These are phyloP conservation scores for Alentia gelatinosa DNA, from an alignment of 2,888 invertebrate genomes.

Conservation along the genomic window DNA sequence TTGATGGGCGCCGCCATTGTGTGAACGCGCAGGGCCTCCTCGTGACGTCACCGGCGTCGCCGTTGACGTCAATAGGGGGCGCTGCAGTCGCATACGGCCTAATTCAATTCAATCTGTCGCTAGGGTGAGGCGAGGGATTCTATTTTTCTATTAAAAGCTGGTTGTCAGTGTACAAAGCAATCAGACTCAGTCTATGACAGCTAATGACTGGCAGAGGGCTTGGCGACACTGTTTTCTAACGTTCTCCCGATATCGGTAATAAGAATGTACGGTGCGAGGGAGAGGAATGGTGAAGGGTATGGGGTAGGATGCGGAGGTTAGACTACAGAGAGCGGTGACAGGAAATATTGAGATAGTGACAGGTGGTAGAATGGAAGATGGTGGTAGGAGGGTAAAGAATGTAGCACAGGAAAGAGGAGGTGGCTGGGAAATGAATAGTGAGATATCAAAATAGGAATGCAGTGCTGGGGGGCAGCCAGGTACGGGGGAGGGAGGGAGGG, in stretches of 20 bases:
- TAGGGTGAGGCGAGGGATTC: background rate
- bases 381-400: background rate
- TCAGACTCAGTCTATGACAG: background rate
- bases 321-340: no score
- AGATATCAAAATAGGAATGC: background rate
- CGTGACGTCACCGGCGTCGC: no score
- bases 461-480: background rate
- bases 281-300: background rate
- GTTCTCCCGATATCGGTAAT: no score
- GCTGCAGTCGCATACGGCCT: background rate
- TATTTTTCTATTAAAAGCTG: slow-evolving; percentile 16
- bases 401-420: background rate
- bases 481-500: background rate
- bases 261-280: background rate
- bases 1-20: background rate
- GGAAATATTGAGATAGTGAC: background rate
- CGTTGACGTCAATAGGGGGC: background rate
- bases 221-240: no score
- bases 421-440: background rate
- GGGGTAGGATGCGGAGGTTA: background rate
- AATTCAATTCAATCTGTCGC: background rate
- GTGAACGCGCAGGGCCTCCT: background rate
- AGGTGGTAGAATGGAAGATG: background rate
- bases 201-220: background rate
- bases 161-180: background rate